Percentiles rank a stretch among this genome's conserved stretches.
Conservation (phyloP, 2,113 vertebrate species). For the Gopherus flavomarginatus region DNA sequence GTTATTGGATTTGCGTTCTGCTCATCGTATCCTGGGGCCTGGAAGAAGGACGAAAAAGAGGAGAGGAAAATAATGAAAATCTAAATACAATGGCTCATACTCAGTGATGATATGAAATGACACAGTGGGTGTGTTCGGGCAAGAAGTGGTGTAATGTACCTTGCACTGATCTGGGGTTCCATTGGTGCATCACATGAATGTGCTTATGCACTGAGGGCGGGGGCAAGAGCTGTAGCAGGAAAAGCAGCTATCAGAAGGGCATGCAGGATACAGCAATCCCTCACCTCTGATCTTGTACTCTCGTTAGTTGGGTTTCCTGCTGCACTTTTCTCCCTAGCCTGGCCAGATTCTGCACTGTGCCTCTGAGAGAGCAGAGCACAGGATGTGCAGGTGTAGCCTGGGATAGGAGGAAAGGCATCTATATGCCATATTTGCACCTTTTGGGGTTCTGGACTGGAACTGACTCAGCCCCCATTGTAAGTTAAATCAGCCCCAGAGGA, state of each 20-base stretch:
- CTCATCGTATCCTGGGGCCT: neutral
- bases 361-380: neutral
- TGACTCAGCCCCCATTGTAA: neutral
- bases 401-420: neutral
- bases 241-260: neutral
- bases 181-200: neutral
- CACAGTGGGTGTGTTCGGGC: neutral
- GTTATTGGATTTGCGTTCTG: slow-evolving; percentile 14
- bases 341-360: neutral
- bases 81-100: neutral
- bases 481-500: neutral
- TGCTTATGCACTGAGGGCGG: neutral
- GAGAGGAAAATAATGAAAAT: neutral
- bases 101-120: neutral
- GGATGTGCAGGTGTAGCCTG: neutral
- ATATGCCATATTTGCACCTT: neutral
- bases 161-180: neutral
- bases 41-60: neutral
- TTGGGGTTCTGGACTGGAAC: neutral
- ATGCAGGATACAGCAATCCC: neutral
- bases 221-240: neutral
- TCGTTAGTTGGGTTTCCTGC: neutral
- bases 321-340: accelerated
- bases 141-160: neutral
- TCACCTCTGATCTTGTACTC: neutral